Evolutionary conservation across 2,888 invertebrate genomes (phyloP).

Genomic region (Oxyteleia sp.): DNA sequence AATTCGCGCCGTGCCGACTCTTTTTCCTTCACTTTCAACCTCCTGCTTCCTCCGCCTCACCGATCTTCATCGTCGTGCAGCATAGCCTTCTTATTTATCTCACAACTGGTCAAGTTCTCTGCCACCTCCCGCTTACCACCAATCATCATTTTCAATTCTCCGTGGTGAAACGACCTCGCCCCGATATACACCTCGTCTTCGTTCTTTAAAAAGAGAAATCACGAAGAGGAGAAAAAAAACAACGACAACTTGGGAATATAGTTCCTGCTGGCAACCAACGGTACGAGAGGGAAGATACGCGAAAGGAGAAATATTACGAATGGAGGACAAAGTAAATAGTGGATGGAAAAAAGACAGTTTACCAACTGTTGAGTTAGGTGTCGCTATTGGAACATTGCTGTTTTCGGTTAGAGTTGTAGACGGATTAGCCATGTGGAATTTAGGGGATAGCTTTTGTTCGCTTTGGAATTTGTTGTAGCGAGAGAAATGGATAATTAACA

Average conservation of each 20-base stretch:
- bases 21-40: slow-evolving; percentile 79
- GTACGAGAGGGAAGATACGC: slow-evolving; percentile 32
- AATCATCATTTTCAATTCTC: slow-evolving; percentile 86
- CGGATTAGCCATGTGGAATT: not conserved
- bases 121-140: slow-evolving; percentile 81
- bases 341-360: slow-evolving; percentile 28
- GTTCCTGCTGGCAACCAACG: slow-evolving; percentile 74
- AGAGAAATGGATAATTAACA: too few species aligned
- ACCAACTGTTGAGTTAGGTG: slow-evolving; percentile 27
- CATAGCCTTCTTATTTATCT: slow-evolving; percentile 81
- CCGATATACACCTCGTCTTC: slow-evolving; percentile 70
- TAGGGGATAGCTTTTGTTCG: not conserved
- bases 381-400: slow-evolving; percentile 9
- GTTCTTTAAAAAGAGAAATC: slow-evolving; percentile 41
- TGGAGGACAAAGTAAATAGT: slow-evolving; percentile 8
- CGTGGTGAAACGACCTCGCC: slow-evolving; percentile 80
- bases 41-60: slow-evolving; percentile 67
- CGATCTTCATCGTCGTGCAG: slow-evolving; percentile 74
- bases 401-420: not conserved
- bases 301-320: slow-evolving; percentile 6
- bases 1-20: slow-evolving; percentile 85
- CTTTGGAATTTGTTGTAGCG: too few species aligned
- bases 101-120: slow-evolving; percentile 74
- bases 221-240: slow-evolving; percentile 60
- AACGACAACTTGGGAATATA: slow-evolving; percentile 82